Percentiles rank a stretch among this genome's conserved stretches.
These are phyloP conservation scores for Rhamnusium bicolor DNA, from an alignment of 2,888 invertebrate genomes.

Conservation along the genomic window DNA sequence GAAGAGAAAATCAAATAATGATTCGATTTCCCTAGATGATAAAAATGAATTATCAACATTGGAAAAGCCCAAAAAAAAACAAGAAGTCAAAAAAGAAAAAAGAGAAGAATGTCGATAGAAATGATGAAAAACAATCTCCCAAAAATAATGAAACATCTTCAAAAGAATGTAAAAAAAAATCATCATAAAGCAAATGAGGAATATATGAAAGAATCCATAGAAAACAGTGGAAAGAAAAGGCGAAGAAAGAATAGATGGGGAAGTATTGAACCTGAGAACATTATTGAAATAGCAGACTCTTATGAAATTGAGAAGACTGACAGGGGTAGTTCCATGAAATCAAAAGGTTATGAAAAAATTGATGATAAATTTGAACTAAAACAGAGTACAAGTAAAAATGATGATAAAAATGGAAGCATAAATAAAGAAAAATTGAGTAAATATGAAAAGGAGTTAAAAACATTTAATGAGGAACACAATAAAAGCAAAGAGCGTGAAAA, in stretches of 20 bases:
- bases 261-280: background rate
- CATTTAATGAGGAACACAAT: background rate
- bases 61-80: slow-evolving; percentile 35
- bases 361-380: background rate
- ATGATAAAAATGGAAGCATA: slow-evolving; percentile 15
- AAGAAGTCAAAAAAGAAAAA: slow-evolving; percentile 34
- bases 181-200: slow-evolving; percentile 37
- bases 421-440: background rate
- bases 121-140: background rate
- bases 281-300: background rate
- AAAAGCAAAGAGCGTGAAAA: background rate
- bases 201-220: slow-evolving; percentile 53
- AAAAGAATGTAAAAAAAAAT: slow-evolving; percentile 4
- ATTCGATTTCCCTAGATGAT: slow-evolving; percentile 10
- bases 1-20: slow-evolving; percentile 36
- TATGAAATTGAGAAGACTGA: background rate
- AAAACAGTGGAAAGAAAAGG: slow-evolving; percentile 42
- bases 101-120: slow-evolving; percentile 2
- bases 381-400: background rate
- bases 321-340: background rate
- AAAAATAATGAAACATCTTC: background rate
- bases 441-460: background rate
- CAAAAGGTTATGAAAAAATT: background rate
- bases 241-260: slow-evolving; percentile 30
- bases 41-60: slow-evolving; percentile 54